phyloP scores from a whole-genome alignment of 2,113 vertebrate species.

The Progne subis region DNA sequence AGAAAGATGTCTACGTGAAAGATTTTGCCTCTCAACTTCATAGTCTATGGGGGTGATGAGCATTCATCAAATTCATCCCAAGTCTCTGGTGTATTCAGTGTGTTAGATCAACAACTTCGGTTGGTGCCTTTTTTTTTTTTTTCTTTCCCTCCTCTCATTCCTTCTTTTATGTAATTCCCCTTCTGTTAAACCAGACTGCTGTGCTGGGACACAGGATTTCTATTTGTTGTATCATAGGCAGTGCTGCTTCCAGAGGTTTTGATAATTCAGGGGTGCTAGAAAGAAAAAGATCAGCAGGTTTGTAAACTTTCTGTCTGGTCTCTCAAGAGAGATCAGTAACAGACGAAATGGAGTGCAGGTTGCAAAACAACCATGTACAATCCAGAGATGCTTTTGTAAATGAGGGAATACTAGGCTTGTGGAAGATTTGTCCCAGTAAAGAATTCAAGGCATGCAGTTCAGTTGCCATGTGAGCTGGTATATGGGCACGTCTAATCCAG shows the following conservation, averaged over 20 bases:
- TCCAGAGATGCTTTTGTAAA: neutral
- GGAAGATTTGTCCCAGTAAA: neutral
- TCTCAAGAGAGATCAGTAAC: neutral
- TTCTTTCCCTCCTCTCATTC: too few relatives aligned
- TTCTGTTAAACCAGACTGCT: neutral
- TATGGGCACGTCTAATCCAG: neutral
- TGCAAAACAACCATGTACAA: neutral
- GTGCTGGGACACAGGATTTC: neutral
- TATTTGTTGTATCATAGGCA: accelerated
- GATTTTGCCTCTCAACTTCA: neutral
- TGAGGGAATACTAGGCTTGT: neutral
- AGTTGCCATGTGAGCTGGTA: neutral
- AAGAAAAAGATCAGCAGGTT: neutral
- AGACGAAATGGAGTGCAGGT: neutral
- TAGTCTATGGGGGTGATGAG: neutral
- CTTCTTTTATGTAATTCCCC: neutral
- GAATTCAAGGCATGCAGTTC: neutral
- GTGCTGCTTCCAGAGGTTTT: neutral
- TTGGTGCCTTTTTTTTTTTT: accelerated
- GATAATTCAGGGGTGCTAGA: neutral
- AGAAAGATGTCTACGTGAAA: neutral
- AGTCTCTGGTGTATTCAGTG: neutral
- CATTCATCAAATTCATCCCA: neutral
- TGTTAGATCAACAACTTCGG: neutral
- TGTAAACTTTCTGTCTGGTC: neutral